Conservation (phyloP, 1,140 invertebrate species). For the Brevipalpus yothersi region DNA sequence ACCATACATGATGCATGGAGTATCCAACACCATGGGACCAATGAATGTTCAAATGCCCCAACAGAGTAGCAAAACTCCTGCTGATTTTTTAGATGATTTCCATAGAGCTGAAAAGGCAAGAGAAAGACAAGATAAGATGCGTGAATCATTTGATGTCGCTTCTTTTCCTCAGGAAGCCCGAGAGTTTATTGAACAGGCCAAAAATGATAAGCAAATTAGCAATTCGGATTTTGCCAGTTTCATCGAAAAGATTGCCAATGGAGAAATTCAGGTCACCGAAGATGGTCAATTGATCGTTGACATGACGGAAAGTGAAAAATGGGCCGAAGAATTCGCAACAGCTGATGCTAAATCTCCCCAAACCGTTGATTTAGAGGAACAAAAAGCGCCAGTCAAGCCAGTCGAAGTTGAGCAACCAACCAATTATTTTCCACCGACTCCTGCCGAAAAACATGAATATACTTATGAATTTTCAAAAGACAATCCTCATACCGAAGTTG, state of each 20-base stretch:
- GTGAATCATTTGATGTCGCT: neutral
- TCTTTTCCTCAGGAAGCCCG: neutral
- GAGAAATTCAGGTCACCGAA: neutral
- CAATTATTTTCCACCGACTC: no score
- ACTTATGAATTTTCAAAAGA: conserved; percentile 37
- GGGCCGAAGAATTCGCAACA: neutral
- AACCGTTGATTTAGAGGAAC: no score
- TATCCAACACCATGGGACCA: no score
- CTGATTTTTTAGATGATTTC: neutral
- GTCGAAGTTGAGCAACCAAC: no score
- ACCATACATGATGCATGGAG: no score
- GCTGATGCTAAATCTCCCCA: neutral
- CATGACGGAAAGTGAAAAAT: neutral
- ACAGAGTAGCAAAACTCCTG: neutral
- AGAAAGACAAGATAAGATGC: neutral
- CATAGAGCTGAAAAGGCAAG: neutral
- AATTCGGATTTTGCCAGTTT: conserved; percentile 49
- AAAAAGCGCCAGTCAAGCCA: no score
- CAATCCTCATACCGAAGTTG: conserved; percentile 38
- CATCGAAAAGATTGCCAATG: conserved; percentile 45
- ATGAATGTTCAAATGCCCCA: no score
- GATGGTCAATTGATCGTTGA: neutral
- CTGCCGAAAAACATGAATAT: no score
- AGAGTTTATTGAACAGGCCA: neutral
- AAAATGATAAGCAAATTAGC: neutral